phyloP scores from a whole-genome alignment of 2,888 invertebrate species.

The Athrips mouffetella region DNA sequence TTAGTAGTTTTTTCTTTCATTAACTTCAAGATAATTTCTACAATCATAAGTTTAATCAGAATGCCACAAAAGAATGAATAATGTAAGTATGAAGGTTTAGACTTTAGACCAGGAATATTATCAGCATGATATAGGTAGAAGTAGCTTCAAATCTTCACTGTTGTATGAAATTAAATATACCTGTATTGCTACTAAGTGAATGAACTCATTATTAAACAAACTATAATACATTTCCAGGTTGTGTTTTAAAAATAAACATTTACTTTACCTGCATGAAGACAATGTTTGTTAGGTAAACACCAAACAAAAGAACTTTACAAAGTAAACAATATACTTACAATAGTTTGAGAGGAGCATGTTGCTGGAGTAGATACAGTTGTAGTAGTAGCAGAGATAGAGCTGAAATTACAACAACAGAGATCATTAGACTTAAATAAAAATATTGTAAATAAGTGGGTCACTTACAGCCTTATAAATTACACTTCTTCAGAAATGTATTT shows the following conservation, averaged over 20 bases:
- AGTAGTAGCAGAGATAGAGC: slow-evolving; percentile 64
- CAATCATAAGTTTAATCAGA: no score
- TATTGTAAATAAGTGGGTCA: not conserved
- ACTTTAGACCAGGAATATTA: no score
- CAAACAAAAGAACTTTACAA: slow-evolving; percentile 16
- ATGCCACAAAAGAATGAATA: no score
- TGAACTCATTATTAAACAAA: not conserved
- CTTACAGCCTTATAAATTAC: not conserved
- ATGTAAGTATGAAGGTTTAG: no score
- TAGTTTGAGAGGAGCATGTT: slow-evolving; percentile 72
- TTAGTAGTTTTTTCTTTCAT: no score
- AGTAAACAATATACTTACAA: slow-evolving; percentile 50
- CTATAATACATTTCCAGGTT: not conserved
- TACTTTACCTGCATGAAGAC: not conserved
- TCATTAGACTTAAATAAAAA: not conserved
- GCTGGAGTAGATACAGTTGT: slow-evolving; percentile 65
- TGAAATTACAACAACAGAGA: slow-evolving; percentile 39
- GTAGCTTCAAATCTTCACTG: not conserved
- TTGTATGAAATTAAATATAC: not conserved
- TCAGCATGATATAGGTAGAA: no score
- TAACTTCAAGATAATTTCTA: no score
- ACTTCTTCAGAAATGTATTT: not conserved
- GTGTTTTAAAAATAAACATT: not conserved
- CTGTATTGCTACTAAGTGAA: not conserved
- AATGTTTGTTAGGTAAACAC: slow-evolving; percentile 10